phyloP scores from a whole-genome alignment of 2,888 invertebrate species.

The Xylophagus ater region DNA sequence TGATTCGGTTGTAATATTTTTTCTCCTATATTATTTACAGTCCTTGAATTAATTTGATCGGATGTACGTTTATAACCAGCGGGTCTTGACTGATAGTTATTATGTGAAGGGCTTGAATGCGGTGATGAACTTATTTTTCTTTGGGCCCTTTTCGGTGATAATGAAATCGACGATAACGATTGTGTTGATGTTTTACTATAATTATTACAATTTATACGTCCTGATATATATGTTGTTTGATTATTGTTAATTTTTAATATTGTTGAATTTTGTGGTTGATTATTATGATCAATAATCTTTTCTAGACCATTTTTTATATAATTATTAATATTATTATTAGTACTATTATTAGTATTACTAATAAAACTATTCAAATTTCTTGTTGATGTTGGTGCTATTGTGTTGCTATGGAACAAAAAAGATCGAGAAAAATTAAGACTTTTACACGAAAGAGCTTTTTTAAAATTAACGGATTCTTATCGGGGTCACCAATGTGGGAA shows the following conservation, averaged over 20 bases:
- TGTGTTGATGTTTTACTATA: not conserved
- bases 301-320: conserved; percentile 4
- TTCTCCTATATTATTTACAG: too few species aligned
- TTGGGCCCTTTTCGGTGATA: conserved; percentile 1
- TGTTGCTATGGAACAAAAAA: conserved; percentile 32
- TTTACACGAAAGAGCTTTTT: too few species aligned
- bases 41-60: conserved; percentile 7
- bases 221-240: too few species aligned
- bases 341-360: conserved; percentile 4
- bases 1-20: too few species aligned
- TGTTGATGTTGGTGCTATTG: conserved; percentile 14
- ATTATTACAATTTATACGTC: too few species aligned
- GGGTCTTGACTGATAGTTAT: too few species aligned
- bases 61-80: conserved; percentile 10
- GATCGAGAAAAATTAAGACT: too few species aligned
- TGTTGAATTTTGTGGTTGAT: conserved; percentile 5
- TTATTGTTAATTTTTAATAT: not conserved
- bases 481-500: too few species aligned
- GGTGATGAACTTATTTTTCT: conserved; percentile 1
- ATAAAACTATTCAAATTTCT: not conserved
- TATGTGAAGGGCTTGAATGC: not conserved
- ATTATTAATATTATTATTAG: too few species aligned
- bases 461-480: too few species aligned
- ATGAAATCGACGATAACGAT: too few species aligned
- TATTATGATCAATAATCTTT: conserved; percentile 7